Base-by-base conservation (phyloP, 2,888 invertebrate species). In the Pharmacophagus antenor region DNA sequence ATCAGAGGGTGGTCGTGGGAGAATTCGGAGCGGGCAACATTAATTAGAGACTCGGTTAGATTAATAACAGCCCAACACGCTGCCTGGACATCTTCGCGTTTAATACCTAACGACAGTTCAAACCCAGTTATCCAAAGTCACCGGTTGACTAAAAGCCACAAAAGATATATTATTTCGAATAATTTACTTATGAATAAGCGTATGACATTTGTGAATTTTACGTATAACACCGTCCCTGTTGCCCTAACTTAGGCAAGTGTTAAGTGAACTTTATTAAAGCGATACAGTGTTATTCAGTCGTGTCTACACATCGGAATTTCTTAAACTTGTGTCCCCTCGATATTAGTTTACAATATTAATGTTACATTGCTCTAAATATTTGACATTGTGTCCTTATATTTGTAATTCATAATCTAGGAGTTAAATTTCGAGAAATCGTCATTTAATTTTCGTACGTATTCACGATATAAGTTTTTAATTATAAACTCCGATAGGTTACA, bases 21-120 rank as follows among this genome's bases (percentile, higher is more conserved):
- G 82, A 82, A 71, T 77, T 76, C 83, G 67, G 84, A 82, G 70
- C 82, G 79, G 84, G 79, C 77, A 79, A 85, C 85, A 88, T 88
- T 88, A 88, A 89, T 89, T 88, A 88, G 83, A 84, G 76, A 77
- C 74, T 79, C 70, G 84, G 84, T 82, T 82, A 84, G 84, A 88
- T 88, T 88, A 88, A 88, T 88, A 89, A 82, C 84, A 73, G 74
- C 73, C 69, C 72, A 72, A 79, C 79, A 79, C 82, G 80, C 80
- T 77, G 76, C 76, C 77, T 70, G 73, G 68, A 68, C 73, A 58
- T 51, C 62, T 64, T 60, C 62, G 54, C 50, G 58, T 67, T 65
- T 65, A 66, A 67, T 65, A 63, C 51, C n/a, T 42, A 51, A 60
- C 55, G 37, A 51, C 55, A 44, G 50, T 51, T 51, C 51, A 44